Conservation (phyloP, 2,888 invertebrate genomes). For the Papilio demoleus region DNA sequence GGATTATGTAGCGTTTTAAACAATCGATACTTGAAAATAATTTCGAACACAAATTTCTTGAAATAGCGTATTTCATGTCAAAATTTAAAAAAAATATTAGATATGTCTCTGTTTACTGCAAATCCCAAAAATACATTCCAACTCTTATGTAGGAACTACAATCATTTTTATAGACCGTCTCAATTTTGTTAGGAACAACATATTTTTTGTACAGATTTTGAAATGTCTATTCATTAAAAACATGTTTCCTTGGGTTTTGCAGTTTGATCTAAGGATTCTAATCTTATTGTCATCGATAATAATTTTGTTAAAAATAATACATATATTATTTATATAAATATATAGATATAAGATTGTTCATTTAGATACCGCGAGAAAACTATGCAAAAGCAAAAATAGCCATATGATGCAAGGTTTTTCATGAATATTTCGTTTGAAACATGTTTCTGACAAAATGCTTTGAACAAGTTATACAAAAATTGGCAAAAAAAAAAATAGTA, state of each 20-base stretch:
- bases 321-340: background rate
- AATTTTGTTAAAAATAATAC: constrained; percentile 29
- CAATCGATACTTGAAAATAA: constrained; percentile 13
- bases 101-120: constrained; percentile 14
- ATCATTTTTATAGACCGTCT: constrained; percentile 11
- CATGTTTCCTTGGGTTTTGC: constrained; percentile 17
- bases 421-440: background rate
- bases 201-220: constrained; percentile 7
- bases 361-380: background rate
- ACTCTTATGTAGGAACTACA: constrained; percentile 12
- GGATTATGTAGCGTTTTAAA: constrained; percentile 24
- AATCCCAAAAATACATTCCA: constrained; percentile 14
- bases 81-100: constrained; percentile 24
- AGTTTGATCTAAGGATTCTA: constrained; percentile 21
- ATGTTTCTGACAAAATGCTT: too few species aligned
- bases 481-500: too few species aligned
- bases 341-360: background rate
- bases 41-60: background rate
- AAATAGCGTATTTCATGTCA: constrained; percentile 6
- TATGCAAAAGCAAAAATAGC: background rate
- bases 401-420: background rate
- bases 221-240: background rate
- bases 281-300: constrained; percentile 39
- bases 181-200: constrained; percentile 15
- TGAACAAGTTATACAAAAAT: too few species aligned